Evolutionary conservation across 2,797 vertebrate species (phyloP), one percentile per base, ranked within the genome.

Genomic region (Gallinago stenura): DNA sequence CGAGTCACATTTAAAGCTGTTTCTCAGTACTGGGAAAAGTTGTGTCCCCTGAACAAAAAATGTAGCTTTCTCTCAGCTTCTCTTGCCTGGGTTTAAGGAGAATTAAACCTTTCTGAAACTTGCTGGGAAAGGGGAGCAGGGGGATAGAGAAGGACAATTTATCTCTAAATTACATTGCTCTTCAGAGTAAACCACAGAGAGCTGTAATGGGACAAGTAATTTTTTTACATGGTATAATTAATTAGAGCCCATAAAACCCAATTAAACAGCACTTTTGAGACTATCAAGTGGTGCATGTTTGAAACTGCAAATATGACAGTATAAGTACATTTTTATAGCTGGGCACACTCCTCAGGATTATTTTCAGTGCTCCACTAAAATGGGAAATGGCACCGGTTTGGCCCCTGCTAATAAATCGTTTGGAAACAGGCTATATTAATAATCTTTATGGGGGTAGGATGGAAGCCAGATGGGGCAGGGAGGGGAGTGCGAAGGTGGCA

Each of bases 181-280:
- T 96, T 96, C 90, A 93, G 96, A 90, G 95, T 95, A 97, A 97
- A 97, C 95, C 93, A 93, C 82, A 95, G 91, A 96, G 83, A 93
- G 96, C 85, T 97, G 82, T 96, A 96, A 96, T 95, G 95, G 96
- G 93, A 95, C 92, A 94, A 96, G 96, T 83, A 93, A 93, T 96
- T 96, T 97, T 96, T 97, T 97, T 83, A 96, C 83, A 73, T 90
- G 78, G 28, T 70, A 94, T 97, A 97, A 97, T 97, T 97, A 97
- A 97, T 97, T 96, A 97, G 94, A 96, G 96, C 87, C 96, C 96
- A 97, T 97, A 96, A 97, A 96, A 96, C 82, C 95, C 97, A 97
- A 97, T 97, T 97, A 97, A 98, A 98, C 94, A 95, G 95, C 93
- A 97, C 97, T 97, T 98, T 95, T 91, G 97, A 97, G 96, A 97